A percentile compares a stretch with the other conserved stretches of the same genome.
phyloP scores from a whole-genome alignment of 1,140 invertebrate species.

The Teleopsis dalmanni region DNA sequence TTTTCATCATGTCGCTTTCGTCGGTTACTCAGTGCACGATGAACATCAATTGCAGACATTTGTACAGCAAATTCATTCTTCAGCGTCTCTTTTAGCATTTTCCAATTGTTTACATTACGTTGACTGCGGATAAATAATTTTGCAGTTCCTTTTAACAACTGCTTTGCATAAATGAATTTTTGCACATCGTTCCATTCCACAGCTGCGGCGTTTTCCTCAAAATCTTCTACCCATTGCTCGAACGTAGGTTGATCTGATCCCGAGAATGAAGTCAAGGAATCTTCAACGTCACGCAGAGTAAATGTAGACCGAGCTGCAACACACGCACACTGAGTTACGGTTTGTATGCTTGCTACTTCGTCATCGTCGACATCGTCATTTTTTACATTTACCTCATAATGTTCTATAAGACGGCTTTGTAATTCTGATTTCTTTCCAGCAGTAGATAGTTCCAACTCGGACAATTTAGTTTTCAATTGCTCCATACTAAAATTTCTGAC shows the following conservation, averaged over 20 bases:
- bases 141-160: constrained; percentile 3
- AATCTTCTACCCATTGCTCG: constrained; percentile 1
- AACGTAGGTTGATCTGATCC: not conserved
- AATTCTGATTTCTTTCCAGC: too few species aligned
- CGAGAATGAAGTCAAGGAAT: not conserved
- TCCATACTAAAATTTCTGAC: too few species aligned
- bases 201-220: constrained; percentile 1
- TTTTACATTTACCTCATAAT: too few species aligned
- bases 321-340: too few species aligned
- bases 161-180: constrained; percentile 6
- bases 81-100: not conserved
- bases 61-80: not conserved
- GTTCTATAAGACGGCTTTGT: too few species aligned
- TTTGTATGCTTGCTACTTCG: too few species aligned
- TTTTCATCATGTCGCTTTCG: not conserved
- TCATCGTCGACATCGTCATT: too few species aligned
- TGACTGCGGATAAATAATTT: constrained; percentile 4
- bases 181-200: constrained; percentile 3
- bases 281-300: constrained; percentile 2
- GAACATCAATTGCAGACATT: not conserved
- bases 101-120: not conserved
- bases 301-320: too few species aligned
- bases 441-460: too few species aligned
- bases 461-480: too few species aligned
- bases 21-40: not conserved